These are phyloP conservation scores for Embiotoca jacksoni DNA, from an alignment of 2,113 vertebrate species.

Conservation along the genomic window DNA sequence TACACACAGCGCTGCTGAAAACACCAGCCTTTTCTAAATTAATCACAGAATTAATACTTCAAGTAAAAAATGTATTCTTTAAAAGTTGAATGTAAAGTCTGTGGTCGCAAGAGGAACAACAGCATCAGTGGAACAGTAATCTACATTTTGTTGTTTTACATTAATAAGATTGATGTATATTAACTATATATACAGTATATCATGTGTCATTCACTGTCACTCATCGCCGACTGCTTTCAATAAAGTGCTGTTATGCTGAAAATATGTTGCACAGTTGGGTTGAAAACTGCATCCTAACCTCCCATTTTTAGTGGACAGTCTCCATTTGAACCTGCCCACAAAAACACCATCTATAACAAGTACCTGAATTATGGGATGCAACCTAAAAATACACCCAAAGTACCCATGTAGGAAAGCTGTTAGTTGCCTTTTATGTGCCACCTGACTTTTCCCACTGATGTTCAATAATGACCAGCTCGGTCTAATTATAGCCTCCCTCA, in stretches of 20 bases:
- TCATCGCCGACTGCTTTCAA: background rate
- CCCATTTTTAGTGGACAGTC: background rate
- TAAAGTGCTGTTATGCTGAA: conserved; percentile 17
- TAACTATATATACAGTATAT: no score
- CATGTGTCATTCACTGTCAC: no score
- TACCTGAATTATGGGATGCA: background rate
- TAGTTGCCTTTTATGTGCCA: background rate
- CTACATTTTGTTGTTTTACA: no score
- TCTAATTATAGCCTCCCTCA: conserved; percentile 19
- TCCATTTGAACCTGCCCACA: background rate
- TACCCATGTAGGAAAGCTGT: background rate
- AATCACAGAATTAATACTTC: no score
- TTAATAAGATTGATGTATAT: no score
- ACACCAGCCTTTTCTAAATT: no score
- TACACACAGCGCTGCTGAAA: no score
- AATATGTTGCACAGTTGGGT: background rate
- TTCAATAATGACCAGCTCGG: background rate
- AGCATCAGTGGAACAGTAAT: no score
- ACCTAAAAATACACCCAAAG: background rate
- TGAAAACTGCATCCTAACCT: conserved; percentile 1
- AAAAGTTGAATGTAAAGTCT: no score
- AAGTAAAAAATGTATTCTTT: no score
- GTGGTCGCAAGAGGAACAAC: no score
- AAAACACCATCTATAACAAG: background rate
- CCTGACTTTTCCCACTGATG: background rate